Base-by-base conservation (phyloP, 2,888 invertebrate genomes). In the Miltochrista miniata region DNA sequence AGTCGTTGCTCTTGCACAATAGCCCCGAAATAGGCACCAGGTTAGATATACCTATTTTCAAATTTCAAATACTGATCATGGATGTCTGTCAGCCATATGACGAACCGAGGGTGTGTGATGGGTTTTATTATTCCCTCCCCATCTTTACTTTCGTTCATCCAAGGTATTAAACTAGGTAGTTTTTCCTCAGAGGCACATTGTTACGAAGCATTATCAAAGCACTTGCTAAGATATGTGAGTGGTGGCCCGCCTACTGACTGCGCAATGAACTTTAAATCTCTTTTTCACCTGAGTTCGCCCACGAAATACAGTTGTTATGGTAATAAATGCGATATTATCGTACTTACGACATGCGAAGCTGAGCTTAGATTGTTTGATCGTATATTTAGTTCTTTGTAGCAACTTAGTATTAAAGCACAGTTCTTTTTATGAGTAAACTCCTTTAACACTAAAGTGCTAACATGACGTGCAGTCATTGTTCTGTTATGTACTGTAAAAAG, bases 191-290 rank as follows among this genome's bases (percentile, higher is more conserved):
- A 68, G 73, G 74, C 65, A 71, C 76, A 83, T 77, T 78, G 76
- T 78, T 74, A 74, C 64, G 61, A 72, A 29, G 71, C 71, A 80
- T 86, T 86, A 87, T 85, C 85, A 83, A 76, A 77, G 76, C 79
- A 71, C 72, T 77, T 75, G 73, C 79, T 63, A 79, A 86, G 83
- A 89, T 89, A 88, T 86, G 89, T 78, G 85, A 76, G 77, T 74
- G 57, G 53, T 67, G 61, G 79, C 66, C 81, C 89, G 82, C 89
- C 89, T 78, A 81, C 81, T 76, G 78, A 77, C 85, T 87, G 85
- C 79, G 83, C 87, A 86, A 83, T 89, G 87, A 88, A 89, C 88
- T 88, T 88, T 87, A 87, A 86, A 87, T 82, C 81, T 85, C 79
- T 82, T 79, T 78, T 70, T 81, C 85, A 88, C 88, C 88, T 88